Percentiles rank a stretch among this genome's conserved stretches.
phyloP scores from a whole-genome alignment of 2,113 vertebrate genomes.

The Dinomys branickii region DNA sequence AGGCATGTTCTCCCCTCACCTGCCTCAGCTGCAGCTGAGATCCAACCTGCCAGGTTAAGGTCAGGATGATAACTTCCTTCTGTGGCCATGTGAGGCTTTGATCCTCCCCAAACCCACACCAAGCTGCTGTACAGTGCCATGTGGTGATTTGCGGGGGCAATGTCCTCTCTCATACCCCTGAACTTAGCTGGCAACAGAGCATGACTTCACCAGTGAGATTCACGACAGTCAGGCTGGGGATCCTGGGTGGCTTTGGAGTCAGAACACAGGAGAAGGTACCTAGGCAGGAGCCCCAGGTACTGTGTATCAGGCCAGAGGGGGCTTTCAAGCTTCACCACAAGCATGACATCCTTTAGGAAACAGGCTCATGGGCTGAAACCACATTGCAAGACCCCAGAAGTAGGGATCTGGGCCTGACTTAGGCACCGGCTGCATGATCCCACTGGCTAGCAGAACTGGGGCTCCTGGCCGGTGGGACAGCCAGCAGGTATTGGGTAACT shows the following conservation, averaged over 20 bases:
- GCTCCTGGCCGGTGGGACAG: not conserved
- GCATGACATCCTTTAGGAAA: rapidly evolving
- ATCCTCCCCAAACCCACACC: not conserved
- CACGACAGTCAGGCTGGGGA: rapidly evolving
- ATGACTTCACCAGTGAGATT: rapidly evolving
- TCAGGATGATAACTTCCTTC: not conserved
- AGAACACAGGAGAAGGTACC: rapidly evolving
- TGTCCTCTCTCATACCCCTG: rapidly evolving
- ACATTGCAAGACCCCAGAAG: rapidly evolving
- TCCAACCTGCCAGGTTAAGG: rapidly evolving
- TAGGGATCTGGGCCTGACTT: not conserved
- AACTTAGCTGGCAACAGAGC: rapidly evolving
- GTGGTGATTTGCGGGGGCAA: rapidly evolving
- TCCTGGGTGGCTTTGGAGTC: not conserved
- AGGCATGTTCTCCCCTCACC: rapidly evolving
- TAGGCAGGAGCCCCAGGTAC: rapidly evolving
- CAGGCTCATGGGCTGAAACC: rapidly evolving
- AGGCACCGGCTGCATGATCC: rapidly evolving
- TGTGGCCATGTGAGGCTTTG: rapidly evolving
- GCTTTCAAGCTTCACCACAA: not conserved
- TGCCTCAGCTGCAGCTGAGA: not conserved
- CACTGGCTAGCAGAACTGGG: rapidly evolving
- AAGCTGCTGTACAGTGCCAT: not conserved
- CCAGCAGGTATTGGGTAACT: rapidly evolving
- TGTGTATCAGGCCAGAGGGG: rapidly evolving